Evolutionary conservation across 2,113 vertebrate genomes (phyloP), one percentile per base, ranked within the genome.

Genomic region (Dinomys branickii): DNA sequence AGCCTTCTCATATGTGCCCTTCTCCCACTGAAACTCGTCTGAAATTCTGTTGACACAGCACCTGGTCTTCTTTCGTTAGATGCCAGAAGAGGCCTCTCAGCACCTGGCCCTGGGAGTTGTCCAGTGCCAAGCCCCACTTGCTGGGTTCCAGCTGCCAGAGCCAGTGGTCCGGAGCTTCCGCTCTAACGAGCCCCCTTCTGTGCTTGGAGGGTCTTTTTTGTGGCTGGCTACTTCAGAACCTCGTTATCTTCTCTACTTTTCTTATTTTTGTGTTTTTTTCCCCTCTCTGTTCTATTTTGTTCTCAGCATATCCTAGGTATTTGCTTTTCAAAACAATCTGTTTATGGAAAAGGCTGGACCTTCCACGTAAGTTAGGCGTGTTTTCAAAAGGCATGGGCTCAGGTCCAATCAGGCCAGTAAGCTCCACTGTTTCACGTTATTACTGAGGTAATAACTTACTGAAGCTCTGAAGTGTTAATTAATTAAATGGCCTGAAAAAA

Each of bases 381-480:
- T 88, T 86, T 96, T 69, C 28, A 87, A 94, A 89, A 90, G 88
- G 7, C 20, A 20, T 47, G 26, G 22, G n/a, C 67, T 63, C 41
- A 67, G 58, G 35, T 85, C 82, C 71, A 28, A 3, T 88, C 30
- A 14, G 33, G n/a, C 38, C 52, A 58, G 5, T 10, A 90, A 50
- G 56, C 82, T 20, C 65, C 84, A 50, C 56, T 33, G 7, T 86
- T 89, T 86, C 71, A 17, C 85, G 35, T 87, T 44, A 47, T 30
- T 77, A 50, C 47, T 44, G 10, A 93, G 47, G 71, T 63, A 75
- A 63, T 97, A 75, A n/a, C 81, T 93, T 94, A 50, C 67, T 90
- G 84, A 89, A 71, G 28, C n/a, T 84, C 67, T 95, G 26, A 82
- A 95, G 87, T 89, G 88, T 89, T 92, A 85, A 95, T 90, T 91